phyloP scores from a whole-genome alignment of 2,888 invertebrate species.

The Drosophila conformis region DNA sequence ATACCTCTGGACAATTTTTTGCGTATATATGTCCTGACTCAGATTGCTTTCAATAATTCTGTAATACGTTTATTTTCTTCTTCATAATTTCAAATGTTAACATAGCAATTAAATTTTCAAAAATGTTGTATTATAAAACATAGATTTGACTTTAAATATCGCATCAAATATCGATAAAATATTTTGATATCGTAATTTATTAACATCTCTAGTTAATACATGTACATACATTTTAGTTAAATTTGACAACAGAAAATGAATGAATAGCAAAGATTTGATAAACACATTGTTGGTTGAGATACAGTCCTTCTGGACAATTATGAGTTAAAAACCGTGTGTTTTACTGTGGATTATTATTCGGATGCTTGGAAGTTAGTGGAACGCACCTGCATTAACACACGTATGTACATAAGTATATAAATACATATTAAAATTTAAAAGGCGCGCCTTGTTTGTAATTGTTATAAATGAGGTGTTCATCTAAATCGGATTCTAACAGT shows the following conservation, averaged over 20 bases:
- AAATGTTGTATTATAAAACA: neutral
- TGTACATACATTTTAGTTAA: constrained; percentile 3
- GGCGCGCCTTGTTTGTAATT: constrained; percentile 1
- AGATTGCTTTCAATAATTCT: no score
- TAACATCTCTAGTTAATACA: constrained; percentile 1
- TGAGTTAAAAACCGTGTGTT: neutral
- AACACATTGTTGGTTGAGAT: neutral
- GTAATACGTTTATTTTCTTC: neutral
- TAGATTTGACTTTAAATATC: neutral
- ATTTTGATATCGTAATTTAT: neutral
- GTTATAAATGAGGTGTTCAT: neutral
- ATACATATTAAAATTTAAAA: constrained; percentile 3
- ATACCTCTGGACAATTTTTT: neutral
- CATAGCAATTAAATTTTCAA: neutral
- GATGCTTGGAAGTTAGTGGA: neutral
- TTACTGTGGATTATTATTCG: neutral
- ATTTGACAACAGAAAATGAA: constrained; percentile 2
- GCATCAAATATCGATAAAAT: neutral
- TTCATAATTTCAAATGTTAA: neutral
- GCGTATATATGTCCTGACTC: neutral
- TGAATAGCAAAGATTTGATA: neutral
- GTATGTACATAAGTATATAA: neutral
- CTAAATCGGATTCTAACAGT: neutral
- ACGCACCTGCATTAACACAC: neutral
- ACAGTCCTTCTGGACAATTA: neutral